Evolutionary conservation across 2,113 vertebrate genomes (phyloP).

Genomic region (Pavo muticus): DNA sequence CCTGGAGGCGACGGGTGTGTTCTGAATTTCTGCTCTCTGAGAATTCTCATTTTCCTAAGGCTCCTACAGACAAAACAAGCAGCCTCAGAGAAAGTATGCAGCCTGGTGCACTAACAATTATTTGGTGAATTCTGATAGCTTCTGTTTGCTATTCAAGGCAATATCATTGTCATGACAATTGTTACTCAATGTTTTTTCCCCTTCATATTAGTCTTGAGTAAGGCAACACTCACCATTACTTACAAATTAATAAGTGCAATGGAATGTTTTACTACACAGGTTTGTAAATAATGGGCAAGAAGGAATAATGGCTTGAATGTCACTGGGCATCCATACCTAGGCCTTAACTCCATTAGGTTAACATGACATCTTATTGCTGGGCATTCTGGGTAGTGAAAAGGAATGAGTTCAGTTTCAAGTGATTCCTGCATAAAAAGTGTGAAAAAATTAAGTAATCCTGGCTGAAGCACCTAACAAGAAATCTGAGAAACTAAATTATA

Average conservation of each 20-base stretch:
- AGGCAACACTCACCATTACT: not conserved
- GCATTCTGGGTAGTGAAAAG: not conserved
- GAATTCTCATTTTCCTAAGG: not conserved
- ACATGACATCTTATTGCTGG: not conserved
- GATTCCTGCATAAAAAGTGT: not conserved
- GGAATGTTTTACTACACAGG: accelerated
- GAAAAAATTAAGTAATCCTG: not conserved
- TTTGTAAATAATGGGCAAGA: not conserved
- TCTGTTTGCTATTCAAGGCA: not conserved
- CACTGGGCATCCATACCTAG: not conserved
- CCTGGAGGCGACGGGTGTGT: not conserved
- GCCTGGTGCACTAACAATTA: not conserved
- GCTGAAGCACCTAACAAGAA: not conserved
- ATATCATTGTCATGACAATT: not conserved
- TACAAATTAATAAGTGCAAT: not conserved
- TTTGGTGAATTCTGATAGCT: not conserved
- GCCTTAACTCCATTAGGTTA: not conserved
- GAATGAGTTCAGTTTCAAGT: not conserved
- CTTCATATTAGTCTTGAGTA: not conserved
- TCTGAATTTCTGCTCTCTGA: not conserved
- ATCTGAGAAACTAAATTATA: not conserved
- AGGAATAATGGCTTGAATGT: not conserved
- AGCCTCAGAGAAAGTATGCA: not conserved
- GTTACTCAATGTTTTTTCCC: not conserved
- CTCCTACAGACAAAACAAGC: not conserved